Percentiles rank a stretch among this genome's conserved stretches.
These are phyloP conservation scores for Listrodromus nycthemerus DNA, from an alignment of 2,888 invertebrate species.

Conservation along the genomic window DNA sequence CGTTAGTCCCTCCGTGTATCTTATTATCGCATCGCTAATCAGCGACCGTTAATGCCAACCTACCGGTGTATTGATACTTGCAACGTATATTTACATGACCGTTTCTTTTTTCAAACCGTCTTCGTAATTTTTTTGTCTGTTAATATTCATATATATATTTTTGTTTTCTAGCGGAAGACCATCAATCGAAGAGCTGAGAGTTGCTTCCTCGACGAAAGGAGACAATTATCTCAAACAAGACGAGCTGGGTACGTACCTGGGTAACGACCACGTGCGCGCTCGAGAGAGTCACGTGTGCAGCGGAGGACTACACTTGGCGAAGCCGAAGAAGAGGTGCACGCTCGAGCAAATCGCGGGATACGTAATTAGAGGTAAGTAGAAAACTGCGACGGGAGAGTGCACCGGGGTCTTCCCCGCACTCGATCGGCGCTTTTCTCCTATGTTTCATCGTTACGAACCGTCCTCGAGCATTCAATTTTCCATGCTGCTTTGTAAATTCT, in stretches of 20 bases:
- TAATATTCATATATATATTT: background rate
- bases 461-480: background rate
- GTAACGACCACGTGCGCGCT: constrained; percentile 53
- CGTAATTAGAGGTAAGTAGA: constrained; percentile 67
- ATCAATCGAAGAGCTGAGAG: constrained; percentile 7
- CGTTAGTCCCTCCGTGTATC: constrained; percentile 49
- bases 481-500: background rate
- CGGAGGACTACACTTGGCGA: constrained; percentile 34
- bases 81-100: background rate
- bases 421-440: constrained; percentile 15
- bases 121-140: background rate
- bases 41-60: constrained; percentile 45
- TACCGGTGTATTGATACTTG: background rate
- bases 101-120: background rate
- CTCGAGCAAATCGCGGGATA: constrained; percentile 62
- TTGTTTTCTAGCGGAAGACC: background rate
- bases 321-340: constrained; percentile 46
- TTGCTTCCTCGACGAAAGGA: constrained; percentile 15
- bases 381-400: constrained; percentile 57
- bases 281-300: constrained; percentile 13
- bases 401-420: constrained; percentile 12
- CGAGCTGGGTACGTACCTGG: constrained; percentile 19
- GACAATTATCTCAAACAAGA: constrained; percentile 17
- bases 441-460: constrained; percentile 13
- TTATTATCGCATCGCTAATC: constrained; percentile 61